phyloP scores from a whole-genome alignment of 2,113 vertebrate species.

The Aspidoscelis tigris region DNA sequence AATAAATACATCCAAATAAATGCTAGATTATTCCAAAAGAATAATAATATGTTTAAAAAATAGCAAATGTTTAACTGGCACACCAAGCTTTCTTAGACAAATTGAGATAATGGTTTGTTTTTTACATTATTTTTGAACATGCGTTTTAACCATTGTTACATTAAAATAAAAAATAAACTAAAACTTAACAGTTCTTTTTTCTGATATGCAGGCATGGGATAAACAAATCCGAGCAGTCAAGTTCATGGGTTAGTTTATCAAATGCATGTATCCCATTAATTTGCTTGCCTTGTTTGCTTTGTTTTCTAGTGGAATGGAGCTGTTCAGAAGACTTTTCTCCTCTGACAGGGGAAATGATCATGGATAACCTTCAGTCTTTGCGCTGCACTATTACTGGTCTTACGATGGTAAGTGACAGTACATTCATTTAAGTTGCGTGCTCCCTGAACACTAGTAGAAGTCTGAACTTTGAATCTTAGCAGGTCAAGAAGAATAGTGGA shows the following conservation, averaged over 20 bases:
- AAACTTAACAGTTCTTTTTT: constrained; percentile 32
- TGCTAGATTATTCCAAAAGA: constrained; percentile 22
- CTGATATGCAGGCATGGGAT: neutral
- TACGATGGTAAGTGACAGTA: constrained; percentile 80
- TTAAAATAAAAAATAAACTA: no score
- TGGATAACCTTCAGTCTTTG: constrained; percentile 88
- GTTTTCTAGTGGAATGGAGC: constrained; percentile 92
- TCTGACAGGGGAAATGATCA: constrained; percentile 84
- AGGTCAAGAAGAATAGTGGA: constrained; percentile 22
- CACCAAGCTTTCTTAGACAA: neutral
- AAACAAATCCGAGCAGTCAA: constrained; percentile 29
- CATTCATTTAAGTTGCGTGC: constrained; percentile 30
- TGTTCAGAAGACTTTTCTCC: constrained; percentile 89
- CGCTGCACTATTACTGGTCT: constrained; percentile 87
- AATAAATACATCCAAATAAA: constrained; percentile 7
- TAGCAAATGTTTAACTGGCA: constrained; percentile 36
- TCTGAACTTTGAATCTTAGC: neutral
- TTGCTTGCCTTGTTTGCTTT: constrained; percentile 39
- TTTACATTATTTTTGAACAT: no score
- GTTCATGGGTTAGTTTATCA: constrained; percentile 27
- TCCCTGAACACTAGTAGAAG: constrained; percentile 6
- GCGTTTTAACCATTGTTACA: no score
- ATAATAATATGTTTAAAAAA: constrained; percentile 21
- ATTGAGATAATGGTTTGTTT: no score
- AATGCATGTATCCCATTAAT: constrained; percentile 38